Percentiles rank a stretch among this genome's conserved stretches.
phyloP scores from a whole-genome alignment of 1,140 invertebrate genomes.

The Solenopsis invicta region DNA sequence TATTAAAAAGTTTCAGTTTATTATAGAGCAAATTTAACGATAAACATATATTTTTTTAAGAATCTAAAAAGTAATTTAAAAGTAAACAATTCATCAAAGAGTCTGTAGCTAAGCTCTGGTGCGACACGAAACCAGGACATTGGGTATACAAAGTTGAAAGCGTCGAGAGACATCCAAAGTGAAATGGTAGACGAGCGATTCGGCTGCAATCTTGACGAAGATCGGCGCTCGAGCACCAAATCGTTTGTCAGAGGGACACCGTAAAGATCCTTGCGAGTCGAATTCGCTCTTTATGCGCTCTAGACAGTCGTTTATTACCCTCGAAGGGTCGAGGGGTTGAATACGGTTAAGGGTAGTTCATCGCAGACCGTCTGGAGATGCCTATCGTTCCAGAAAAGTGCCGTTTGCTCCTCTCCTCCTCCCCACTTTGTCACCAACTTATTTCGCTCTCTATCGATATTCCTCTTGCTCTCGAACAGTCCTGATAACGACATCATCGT shows the following conservation, averaged over 20 bases:
- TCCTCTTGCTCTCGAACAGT: not conserved
- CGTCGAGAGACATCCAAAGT: conserved; percentile 35
- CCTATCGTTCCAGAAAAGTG: conserved; percentile 54
- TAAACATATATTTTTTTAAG: not conserved
- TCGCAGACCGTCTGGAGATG: conserved; percentile 58
- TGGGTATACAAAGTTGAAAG: conserved; percentile 29
- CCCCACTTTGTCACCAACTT: conserved; percentile 30
- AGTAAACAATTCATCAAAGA: not conserved
- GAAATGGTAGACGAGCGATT: conserved; percentile 49
- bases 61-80: not conserved
- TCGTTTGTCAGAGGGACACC: conserved; percentile 62
- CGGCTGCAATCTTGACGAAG: conserved; percentile 44
- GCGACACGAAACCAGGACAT: conserved; percentile 5
- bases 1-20: not conserved
- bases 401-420: not conserved
- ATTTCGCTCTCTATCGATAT: conserved; percentile 26
- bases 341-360: conserved; percentile 54
- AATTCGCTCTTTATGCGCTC: conserved; percentile 59
- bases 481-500: conserved; percentile 36
- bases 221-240: conserved; percentile 49
- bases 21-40: not conserved
- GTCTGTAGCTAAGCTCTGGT: not conserved
- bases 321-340: conserved; percentile 50
- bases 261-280: conserved; percentile 41
- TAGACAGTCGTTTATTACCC: conserved; percentile 69